Evolutionary conservation across 2,113 vertebrate genomes (phyloP), one percentile per base, ranked within the genome.

Genomic region (Epinephelus moara): DNA sequence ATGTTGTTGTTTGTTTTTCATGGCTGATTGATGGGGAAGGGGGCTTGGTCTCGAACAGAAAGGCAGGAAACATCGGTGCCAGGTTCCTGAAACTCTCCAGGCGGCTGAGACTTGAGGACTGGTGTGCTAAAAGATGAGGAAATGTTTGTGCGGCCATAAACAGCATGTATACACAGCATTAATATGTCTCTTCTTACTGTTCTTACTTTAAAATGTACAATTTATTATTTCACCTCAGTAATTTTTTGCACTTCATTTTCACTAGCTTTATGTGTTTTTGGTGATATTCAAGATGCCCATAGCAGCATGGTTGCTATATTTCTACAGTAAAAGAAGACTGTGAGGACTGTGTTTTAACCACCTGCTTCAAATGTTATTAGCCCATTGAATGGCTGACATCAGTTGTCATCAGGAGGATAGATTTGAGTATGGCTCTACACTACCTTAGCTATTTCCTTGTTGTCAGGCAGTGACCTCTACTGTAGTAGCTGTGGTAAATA

Each of bases 1-100:
- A 76, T 93, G 83, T 87, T 88, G 85, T 88, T 94, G 92, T 94
- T 94, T 94, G 89, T 68, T 53, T 89, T 90, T 84, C 53, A 47
- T 56, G 74, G 86, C 85, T 94, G 93, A 94, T 94, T 93, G 92
- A 94, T 93, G 77, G 76, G 57, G 82, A 81, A 79, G 68, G 64
- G 82, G 78, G 42, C 66, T 69, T 13, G 76, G 75, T 67, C 53
- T 78, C 23, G 12, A 86, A 75, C 88, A 90, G 84, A 92, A 93
- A 89, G 87, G 64, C 91, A 88, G 90, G 88, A 93, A 93, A 85
- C 75, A 17, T 69, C 42, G 52, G 80, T 85, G 76, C 82, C 85
- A 78, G 68, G 60, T 76, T 81, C 76, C 66, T 12, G 19, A 60
- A 55, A 53, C 70, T 63, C 19, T 59, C 55, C 13, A 4, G 40